Conservation (phyloP, 2,888 invertebrate species). For the Leptopilina myrica region DNA sequence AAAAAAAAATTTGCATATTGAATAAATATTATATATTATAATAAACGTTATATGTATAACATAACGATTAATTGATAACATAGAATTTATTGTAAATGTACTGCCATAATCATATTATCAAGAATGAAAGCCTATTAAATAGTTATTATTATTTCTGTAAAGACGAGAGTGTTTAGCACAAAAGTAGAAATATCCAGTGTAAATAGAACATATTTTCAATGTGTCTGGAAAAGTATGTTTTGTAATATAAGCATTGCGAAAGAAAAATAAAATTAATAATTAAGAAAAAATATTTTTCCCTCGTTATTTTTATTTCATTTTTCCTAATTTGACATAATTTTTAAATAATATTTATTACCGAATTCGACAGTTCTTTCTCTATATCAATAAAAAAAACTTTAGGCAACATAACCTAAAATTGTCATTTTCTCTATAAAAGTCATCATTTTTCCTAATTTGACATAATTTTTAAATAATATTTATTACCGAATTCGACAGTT, state of each 20-base stretch:
- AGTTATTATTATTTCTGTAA: constrained; percentile 74
- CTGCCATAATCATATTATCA: constrained; percentile 75
- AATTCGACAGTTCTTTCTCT: too few relatives aligned
- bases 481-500: too few relatives aligned
- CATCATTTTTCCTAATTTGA: too few relatives aligned
- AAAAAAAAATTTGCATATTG: constrained; percentile 61
- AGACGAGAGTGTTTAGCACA: constrained; percentile 66
- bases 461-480: too few relatives aligned
- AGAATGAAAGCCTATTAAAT: constrained; percentile 72
- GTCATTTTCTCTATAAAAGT: too few relatives aligned
- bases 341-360: too few relatives aligned
- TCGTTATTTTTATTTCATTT: too few relatives aligned
- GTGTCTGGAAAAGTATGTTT: constrained; percentile 77
- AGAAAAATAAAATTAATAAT: constrained; percentile 73
- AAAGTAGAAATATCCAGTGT: constrained; percentile 72
- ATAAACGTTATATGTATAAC: constrained; percentile 65
- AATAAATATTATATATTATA: constrained; percentile 56
- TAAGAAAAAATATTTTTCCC: constrained; percentile 46
- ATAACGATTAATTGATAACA: constrained; percentile 60
- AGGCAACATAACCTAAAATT: too few relatives aligned
- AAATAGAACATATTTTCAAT: constrained; percentile 77
- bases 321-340: too few relatives aligned
- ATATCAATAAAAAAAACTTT: too few relatives aligned
- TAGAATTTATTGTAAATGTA: constrained; percentile 76
- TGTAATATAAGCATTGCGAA: constrained; percentile 76